Conservation (phyloP, 2,888 invertebrate genomes). For the Nymphalis urticae region DNA sequence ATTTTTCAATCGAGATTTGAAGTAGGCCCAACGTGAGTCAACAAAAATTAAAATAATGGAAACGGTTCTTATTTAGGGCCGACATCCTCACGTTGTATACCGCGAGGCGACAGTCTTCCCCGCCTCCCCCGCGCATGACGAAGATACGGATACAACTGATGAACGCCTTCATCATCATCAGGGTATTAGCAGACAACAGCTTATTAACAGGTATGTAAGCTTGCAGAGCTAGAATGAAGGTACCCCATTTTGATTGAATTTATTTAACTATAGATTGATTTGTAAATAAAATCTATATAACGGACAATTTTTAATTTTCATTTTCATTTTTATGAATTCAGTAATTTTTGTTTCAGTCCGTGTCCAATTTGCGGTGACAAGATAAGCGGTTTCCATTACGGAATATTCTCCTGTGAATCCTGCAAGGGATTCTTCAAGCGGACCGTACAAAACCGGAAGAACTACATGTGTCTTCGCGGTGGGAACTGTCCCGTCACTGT, state of each 20-base stretch:
- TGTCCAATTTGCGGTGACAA: conserved; percentile 98
- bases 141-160: conserved; percentile 70
- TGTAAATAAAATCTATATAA: too few relatives aligned
- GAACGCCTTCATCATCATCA: conserved; percentile 82
- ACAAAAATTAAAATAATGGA: neutral
- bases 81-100: conserved; percentile 74
- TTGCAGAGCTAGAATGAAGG: too few relatives aligned
- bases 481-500: conserved; percentile 96
- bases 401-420: conserved; percentile 98
- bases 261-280: too few relatives aligned
- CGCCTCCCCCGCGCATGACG: conserved; percentile 67
- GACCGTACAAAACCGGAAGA: conserved; percentile 98
- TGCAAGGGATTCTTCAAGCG: conserved; percentile 99
- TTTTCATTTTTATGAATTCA: too few relatives aligned
- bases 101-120: conserved; percentile 65
- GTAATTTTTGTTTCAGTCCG: conserved; percentile 82
- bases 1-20: too few relatives aligned
- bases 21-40: neutral
- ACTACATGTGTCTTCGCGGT: conserved; percentile 95
- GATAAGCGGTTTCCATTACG: conserved; percentile 98
- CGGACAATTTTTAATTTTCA: neutral
- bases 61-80: conserved; percentile 52
- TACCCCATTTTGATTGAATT: too few relatives aligned
- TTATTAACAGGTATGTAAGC: conserved; percentile 86
- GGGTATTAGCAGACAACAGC: conserved; percentile 93